Base-by-base conservation (phyloP, 2,797 vertebrate species). In the Parauchenoglanis punctatus region DNA sequence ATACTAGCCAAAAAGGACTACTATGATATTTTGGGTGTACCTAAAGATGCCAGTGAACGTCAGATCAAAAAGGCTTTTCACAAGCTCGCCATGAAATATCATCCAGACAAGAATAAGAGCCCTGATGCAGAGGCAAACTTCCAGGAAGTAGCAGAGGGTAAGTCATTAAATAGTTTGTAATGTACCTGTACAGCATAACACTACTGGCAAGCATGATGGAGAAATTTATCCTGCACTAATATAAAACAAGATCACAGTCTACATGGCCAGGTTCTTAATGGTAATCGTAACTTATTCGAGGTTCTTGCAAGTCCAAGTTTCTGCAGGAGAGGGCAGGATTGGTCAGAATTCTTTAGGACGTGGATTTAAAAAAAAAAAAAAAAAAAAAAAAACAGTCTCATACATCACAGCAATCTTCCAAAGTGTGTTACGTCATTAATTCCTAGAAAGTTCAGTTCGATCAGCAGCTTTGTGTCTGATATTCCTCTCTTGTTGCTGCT, bases 41-140 rank as follows among this genome's bases (percentile, higher is more conserved):
- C 98, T 35, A 98, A 96, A 95, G 97, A 96, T 81, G 97, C 98
- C 23, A 96, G 96, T 56, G 97, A 98, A 80, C 96, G 97, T 68
- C 98, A 99, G 91, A 98, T 99, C 88, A 99, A 99, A 92, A 99
- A 99, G 89, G 97, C 97, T 15, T 99, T 99, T 94, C 98, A 99
- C 93, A 98, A 96, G 88, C 95, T 99, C 75, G 98, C 98, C 46
- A 97, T 98, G 97, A 99, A 97, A 91, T 97, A 98, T 92, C 98
- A 99, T 88, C 98, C 98, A 46, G 98, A 99, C 93, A 98, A 97
- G 94, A 98, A 99, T 93, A 99, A 98, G 93, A 98, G 95, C 90
- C 97, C 97, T 0, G 97, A 98, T 87, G 97, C 98, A 81, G 98
- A 99, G 95, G 93, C 95, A 23, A 98, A 95, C 88, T 99, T 99